Conservation (phyloP, 2,113 vertebrate genomes). For the Cyanoderma ruficeps region DNA sequence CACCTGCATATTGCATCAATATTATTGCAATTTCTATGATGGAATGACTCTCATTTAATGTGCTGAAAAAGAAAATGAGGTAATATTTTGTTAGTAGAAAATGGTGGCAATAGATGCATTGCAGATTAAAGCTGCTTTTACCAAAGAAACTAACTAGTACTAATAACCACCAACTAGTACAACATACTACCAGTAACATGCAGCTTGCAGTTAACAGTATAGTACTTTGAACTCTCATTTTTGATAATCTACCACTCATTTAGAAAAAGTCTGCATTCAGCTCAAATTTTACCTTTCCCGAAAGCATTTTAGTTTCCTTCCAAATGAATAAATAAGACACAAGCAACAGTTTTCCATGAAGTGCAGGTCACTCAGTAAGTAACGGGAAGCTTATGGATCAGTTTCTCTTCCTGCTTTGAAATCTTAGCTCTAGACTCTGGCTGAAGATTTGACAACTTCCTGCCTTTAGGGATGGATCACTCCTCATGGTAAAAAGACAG, state of each 20-base stretch:
- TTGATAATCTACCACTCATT: neutral
- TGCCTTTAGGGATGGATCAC: neutral
- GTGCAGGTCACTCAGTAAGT: neutral
- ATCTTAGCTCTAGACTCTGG: neutral
- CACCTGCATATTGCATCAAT: rapidly evolving
- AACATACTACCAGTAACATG: neutral
- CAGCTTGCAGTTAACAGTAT: neutral
- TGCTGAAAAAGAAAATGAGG: neutral
- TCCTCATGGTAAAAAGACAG: neutral
- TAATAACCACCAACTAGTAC: neutral
- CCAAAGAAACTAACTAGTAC: neutral
- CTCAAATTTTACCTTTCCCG: neutral
- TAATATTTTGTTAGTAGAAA: neutral
- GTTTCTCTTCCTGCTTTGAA: neutral
- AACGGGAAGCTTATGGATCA: neutral
- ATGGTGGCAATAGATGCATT: neutral
- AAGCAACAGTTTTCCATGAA: neutral
- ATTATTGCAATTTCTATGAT: neutral
- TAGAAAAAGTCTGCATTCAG: neutral
- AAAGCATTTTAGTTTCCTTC: neutral
- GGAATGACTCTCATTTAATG: neutral
- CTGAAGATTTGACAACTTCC: neutral
- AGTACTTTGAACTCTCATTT: neutral
- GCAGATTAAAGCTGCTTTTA: neutral
- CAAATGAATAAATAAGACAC: neutral